Evolutionary conservation across 2,113 vertebrate genomes (phyloP).

Genomic region (Aphyosemion australe): DNA sequence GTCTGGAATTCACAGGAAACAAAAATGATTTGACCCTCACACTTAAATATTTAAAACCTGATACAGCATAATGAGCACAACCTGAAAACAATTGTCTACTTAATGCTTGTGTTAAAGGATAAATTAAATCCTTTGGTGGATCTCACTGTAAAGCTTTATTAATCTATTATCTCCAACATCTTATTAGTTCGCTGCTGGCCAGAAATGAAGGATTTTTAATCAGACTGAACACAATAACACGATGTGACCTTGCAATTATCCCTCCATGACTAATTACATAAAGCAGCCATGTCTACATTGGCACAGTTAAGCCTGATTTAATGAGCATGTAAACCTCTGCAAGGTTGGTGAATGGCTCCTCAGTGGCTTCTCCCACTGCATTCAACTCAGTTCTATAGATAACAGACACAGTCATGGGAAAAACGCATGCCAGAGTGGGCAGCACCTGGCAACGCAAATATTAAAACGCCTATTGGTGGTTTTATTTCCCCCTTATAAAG

Average conservation of each 20-base stretch:
- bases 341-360: conserved; percentile 52
- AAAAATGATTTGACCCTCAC: conserved; percentile 1
- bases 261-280: conserved; percentile 50
- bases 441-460: conserved; percentile 68
- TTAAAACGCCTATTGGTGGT: conserved; percentile 57
- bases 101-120: conserved; percentile 19
- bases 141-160: conserved; percentile 21
- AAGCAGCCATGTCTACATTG: conserved; percentile 50
- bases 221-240: conserved; percentile 49
- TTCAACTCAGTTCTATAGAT: conserved; percentile 36
- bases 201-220: conserved; percentile 49
- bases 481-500: conserved; percentile 66
- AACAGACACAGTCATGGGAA: conserved; percentile 13
- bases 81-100: conserved; percentile 1
- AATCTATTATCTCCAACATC: conserved; percentile 37
- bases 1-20: neutral
- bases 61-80: conserved; percentile 8
- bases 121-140: conserved; percentile 17
- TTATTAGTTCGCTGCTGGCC: conserved; percentile 26
- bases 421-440: conserved; percentile 54
- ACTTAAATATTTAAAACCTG: conserved; percentile 18
- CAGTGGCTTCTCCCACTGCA: conserved; percentile 50
- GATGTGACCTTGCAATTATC: conserved; percentile 57
- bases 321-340: conserved; percentile 61
- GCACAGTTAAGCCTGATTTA: conserved; percentile 67